Conservation (phyloP, 2,113 vertebrate genomes). For the Triplophysa siluroides region DNA sequence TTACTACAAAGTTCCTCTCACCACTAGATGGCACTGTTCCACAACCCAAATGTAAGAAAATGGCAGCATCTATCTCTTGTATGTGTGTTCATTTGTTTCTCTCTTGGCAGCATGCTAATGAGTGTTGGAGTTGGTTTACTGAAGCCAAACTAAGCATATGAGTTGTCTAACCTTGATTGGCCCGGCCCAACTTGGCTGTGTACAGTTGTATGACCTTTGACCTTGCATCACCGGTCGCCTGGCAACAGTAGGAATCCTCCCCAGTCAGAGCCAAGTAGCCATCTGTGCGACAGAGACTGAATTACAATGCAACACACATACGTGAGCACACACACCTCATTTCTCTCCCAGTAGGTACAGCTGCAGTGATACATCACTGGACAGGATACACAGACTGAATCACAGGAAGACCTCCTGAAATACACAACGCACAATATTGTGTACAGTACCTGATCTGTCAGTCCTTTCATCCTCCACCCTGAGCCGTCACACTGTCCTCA, state of each 20-base stretch:
- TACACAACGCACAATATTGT: neutral
- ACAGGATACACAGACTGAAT: neutral
- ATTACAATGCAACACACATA: neutral
- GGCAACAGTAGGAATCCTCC: neutral
- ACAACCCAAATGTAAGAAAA: neutral
- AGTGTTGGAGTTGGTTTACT: neutral
- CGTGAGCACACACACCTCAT: neutral
- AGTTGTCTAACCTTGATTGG: slow-evolving; percentile 14
- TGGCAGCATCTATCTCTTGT: too few species aligned
- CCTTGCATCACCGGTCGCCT: neutral
- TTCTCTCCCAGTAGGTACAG: too few species aligned
- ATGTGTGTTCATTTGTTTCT: too few species aligned
- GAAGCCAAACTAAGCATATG: slow-evolving; percentile 2
- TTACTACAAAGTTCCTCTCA: neutral
- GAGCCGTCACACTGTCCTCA: too few species aligned
- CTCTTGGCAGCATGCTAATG: neutral
- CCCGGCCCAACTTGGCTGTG: neutral
- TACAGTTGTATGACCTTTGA: slow-evolving; percentile 9
- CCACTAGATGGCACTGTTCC: neutral
- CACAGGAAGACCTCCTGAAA: neutral
- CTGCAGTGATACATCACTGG: neutral
- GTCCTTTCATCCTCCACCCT: neutral
- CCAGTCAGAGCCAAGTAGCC: neutral
- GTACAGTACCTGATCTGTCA: neutral
- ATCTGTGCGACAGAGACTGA: neutral